phyloP scores from a whole-genome alignment of 2,888 invertebrate species.

The Dasypolia templi region DNA sequence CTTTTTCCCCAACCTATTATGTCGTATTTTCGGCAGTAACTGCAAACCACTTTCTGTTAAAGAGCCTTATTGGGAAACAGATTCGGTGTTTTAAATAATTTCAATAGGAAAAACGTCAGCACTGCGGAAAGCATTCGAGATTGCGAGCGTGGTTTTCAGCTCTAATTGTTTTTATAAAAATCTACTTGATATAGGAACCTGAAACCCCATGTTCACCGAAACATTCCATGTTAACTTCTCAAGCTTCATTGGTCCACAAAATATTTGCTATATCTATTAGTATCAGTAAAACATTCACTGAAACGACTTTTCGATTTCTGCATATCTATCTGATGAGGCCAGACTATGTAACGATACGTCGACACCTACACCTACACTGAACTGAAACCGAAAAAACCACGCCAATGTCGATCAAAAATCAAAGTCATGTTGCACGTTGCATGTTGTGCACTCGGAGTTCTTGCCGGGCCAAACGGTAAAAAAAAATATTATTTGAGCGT shows the following conservation, averaged over 20 bases:
- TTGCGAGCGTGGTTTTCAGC: background rate
- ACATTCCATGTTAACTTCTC: background rate
- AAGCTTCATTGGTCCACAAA: too few relatives aligned
- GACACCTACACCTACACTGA: too few relatives aligned
- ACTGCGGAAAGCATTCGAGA: constrained; percentile 4
- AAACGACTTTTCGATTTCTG: background rate
- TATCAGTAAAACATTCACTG: background rate
- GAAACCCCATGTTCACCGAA: background rate
- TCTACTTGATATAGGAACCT: background rate
- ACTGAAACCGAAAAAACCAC: too few relatives aligned
- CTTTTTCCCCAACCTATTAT: too few relatives aligned
- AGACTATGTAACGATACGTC: background rate
- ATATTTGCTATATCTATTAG: background rate
- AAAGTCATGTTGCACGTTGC: too few relatives aligned
- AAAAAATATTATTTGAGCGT: too few relatives aligned
- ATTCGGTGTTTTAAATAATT: background rate
- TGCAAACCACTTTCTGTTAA: constrained; percentile 42
- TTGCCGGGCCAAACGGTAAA: too few relatives aligned
- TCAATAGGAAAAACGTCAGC: background rate
- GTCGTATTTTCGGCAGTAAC: background rate
- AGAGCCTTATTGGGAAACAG: constrained; percentile 22
- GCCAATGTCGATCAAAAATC: too few relatives aligned
- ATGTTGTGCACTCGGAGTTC: too few relatives aligned
- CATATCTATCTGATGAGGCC: background rate
- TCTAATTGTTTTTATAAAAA: background rate